phyloP scores from a whole-genome alignment of 2,888 invertebrate species.

The Anthophora plumipes region DNA sequence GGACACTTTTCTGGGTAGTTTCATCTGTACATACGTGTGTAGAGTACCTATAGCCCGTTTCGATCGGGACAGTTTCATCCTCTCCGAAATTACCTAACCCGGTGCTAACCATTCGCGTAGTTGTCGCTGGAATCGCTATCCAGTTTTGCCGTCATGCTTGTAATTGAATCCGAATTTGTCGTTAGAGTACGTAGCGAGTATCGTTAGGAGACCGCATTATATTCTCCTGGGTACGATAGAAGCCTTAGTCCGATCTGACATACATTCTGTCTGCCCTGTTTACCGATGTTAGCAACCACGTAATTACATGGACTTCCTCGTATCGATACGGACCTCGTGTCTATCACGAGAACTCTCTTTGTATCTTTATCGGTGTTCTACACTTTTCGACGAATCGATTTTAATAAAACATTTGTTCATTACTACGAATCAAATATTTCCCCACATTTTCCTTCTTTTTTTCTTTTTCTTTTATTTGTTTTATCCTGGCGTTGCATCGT shows the following conservation, averaged over 20 bases:
- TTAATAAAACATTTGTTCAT: too few species aligned
- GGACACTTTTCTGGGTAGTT: constrained; percentile 2
- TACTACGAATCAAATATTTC: too few species aligned
- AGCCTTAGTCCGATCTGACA: constrained; percentile 44
- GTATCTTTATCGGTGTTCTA: background rate
- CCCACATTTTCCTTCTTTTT: too few species aligned
- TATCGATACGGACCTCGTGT: constrained; percentile 36
- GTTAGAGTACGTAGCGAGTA: constrained; percentile 53
- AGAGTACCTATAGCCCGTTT: constrained; percentile 5
- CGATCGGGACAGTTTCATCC: constrained; percentile 2
- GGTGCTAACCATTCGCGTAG: constrained; percentile 23
- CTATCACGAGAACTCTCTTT: constrained; percentile 26
- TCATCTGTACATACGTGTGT: background rate
- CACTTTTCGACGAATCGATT: background rate
- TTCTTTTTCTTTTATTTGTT: too few species aligned
- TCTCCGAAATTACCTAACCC: constrained; percentile 19
- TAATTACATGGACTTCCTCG: constrained; percentile 54
- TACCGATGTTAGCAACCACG: constrained; percentile 50
- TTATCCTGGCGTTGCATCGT: too few species aligned
- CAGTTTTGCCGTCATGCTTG: constrained; percentile 24
- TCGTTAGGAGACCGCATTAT: constrained; percentile 66
- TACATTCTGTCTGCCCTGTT: constrained; percentile 42
- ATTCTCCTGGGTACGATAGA: constrained; percentile 54
- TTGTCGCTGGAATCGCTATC: constrained; percentile 25
- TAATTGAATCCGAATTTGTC: constrained; percentile 68